Conservation (phyloP, 1,140 invertebrate genomes). For the Atta colombica region DNA sequence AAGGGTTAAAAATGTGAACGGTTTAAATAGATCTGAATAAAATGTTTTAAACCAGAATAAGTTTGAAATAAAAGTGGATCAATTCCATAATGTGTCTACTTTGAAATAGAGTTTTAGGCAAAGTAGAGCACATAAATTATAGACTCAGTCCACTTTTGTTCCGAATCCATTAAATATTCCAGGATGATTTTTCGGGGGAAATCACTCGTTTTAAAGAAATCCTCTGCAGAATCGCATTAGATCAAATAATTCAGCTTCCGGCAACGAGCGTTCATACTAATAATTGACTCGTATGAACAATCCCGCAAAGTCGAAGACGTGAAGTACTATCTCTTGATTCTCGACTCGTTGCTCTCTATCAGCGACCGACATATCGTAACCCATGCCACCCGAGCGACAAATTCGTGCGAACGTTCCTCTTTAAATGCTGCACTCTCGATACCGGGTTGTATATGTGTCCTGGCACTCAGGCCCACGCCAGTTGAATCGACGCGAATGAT, state of each 20-base stretch:
- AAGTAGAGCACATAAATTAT: slow-evolving; percentile 47
- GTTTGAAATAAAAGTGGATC: slow-evolving; percentile 17
- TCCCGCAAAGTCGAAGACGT: neutral
- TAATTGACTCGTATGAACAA: slow-evolving; percentile 21
- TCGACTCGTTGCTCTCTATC: neutral
- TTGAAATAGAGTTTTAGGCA: slow-evolving; percentile 24
- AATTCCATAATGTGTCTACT: slow-evolving; percentile 9
- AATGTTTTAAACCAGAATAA: neutral
- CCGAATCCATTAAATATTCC: slow-evolving; percentile 13
- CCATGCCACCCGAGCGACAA: neutral
- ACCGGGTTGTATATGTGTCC: neutral
- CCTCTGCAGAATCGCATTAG: neutral
- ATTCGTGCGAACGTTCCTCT: slow-evolving; percentile 48
- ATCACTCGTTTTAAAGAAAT: no score
- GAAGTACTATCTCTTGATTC: neutral
- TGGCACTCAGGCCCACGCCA: slow-evolving; percentile 3
- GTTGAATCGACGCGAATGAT: slow-evolving; percentile 46
- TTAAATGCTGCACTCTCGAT: slow-evolving; percentile 65
- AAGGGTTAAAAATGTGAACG: neutral
- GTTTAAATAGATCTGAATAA: neutral
- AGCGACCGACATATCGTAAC: no score
- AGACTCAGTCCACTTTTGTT: slow-evolving; percentile 25
- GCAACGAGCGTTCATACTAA: neutral
- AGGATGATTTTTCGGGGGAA: neutral
- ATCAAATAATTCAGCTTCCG: neutral